Evolutionary conservation across 2,113 vertebrate genomes (phyloP).

Genomic region (Cyanocitta stelleri): DNA sequence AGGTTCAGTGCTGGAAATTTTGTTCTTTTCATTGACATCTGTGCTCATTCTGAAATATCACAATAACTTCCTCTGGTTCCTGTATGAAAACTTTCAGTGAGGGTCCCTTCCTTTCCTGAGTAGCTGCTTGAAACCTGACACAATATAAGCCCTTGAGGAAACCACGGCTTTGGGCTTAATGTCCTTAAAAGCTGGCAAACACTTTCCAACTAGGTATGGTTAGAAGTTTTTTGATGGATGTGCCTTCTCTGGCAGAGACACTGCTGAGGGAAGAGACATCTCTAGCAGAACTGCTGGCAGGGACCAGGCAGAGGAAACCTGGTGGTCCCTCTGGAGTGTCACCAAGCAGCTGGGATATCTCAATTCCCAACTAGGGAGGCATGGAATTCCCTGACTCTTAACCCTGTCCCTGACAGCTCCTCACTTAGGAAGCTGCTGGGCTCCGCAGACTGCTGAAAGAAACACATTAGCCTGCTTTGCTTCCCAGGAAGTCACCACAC

Average conservation of each 20-base stretch:
- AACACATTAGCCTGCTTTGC: background rate
- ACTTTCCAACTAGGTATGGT: background rate
- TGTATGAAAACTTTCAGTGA: background rate
- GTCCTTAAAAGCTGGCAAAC: background rate
- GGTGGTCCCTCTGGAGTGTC: background rate
- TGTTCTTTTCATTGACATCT: background rate
- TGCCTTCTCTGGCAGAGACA: background rate
- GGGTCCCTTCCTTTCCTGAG: background rate
- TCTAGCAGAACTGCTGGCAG: background rate
- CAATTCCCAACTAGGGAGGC: background rate
- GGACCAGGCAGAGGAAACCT: background rate
- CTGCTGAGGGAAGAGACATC: accelerated
- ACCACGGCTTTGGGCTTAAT: background rate
- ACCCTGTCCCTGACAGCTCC: background rate
- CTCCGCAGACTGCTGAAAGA: background rate
- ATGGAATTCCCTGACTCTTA: background rate
- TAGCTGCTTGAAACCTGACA: background rate
- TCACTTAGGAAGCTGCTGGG: background rate
- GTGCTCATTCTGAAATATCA: background rate
- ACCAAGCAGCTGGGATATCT: background rate
- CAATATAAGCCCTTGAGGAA: background rate
- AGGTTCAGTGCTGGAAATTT: background rate
- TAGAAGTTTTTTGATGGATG: background rate
- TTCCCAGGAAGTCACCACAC: background rate
- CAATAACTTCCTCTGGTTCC: background rate